These are phyloP conservation scores for Metallyticus violacea DNA, from an alignment of 2,888 invertebrate genomes.

Conservation along the genomic window DNA sequence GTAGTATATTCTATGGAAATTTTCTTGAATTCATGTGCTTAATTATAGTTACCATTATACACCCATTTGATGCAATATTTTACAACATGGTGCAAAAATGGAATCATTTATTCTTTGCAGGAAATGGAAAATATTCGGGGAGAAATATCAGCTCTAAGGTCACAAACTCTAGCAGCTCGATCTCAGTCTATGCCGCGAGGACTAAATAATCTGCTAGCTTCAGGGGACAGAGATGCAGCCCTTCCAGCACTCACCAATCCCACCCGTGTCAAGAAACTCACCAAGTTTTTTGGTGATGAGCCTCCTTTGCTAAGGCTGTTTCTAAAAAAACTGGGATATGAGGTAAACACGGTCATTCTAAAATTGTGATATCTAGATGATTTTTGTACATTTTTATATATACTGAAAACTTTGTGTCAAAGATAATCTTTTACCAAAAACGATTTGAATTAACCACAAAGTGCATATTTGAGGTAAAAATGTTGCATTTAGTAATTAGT, in stretches of 20 bases:
- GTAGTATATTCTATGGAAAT: too few relatives aligned
- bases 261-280: constrained; percentile 80
- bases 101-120: constrained; percentile 52
- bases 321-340: constrained; percentile 86
- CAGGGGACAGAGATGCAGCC: constrained; percentile 42
- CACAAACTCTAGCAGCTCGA: constrained; percentile 61
- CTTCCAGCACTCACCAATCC: constrained; percentile 72
- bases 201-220: constrained; percentile 31
- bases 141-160: constrained; percentile 73
- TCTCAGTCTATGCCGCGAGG: constrained; percentile 63
- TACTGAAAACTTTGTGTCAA: too few relatives aligned
- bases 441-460: too few relatives aligned
- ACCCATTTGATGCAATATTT: too few relatives aligned
- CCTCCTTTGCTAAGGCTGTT: constrained; percentile 86
- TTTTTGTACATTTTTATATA: too few relatives aligned
- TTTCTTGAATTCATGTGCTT: too few relatives aligned
- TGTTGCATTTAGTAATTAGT: too few relatives aligned
- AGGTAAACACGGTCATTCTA: constrained; percentile 64
- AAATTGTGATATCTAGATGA: too few relatives aligned
- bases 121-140: constrained; percentile 85
- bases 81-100: too few relatives aligned
- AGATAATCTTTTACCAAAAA: too few relatives aligned
- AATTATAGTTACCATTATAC: too few relatives aligned
- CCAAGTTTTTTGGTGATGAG: constrained; percentile 92
- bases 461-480: too few relatives aligned